Base-by-base conservation (phyloP, 2,797 vertebrate genomes). In the Eulemur coronatus region DNA sequence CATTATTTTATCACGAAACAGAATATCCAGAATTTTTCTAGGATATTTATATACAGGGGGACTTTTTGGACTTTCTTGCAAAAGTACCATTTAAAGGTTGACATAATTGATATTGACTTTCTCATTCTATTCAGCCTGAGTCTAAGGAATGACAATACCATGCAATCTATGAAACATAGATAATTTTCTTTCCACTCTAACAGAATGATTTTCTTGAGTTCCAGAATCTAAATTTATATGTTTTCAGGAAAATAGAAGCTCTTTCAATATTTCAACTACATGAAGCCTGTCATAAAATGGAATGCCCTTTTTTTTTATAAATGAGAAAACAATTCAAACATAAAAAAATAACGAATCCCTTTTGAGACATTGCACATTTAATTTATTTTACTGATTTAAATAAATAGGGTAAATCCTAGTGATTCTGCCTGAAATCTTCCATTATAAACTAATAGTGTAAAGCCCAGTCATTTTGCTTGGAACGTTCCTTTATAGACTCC, bases 331-430 rank as follows among this genome's bases (percentile, higher is more conserved):
- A 81, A 82, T 46, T 15, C 61, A 86, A 52, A 65, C 65, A n/a
- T 72, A 41, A 43, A 61, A 61, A 87, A 61, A 76, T 69, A 61
- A 76, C 17, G 24, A n/a, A 87, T 38, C 26, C 12, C 30, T 91
- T 70, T 26, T 12, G 12, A 78, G 30, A 7, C 24, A 30, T 20
- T 75, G 41, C 3, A 52, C 28, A 28, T 73, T 59, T 26, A 55
- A 35, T 79, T 79, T 63, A 86, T 88, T 90, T 91, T 87, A n/a
- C 11, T 69, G 55, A 80, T 73, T 78, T 55, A 92, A 90, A 73
- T 73, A 92, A 75, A 38, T 22, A 79, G 12, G 18, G 30, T 33
- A 75, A 76, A 80, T 18, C 3, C 43, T 11, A 85, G 59, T 48
- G 7, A 26, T 55, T 73, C 84, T 75, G 46, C 33, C 7, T 69